Evolutionary conservation across 2,113 vertebrate genomes (phyloP).

Genomic region (Semnopithecus entellus): DNA sequence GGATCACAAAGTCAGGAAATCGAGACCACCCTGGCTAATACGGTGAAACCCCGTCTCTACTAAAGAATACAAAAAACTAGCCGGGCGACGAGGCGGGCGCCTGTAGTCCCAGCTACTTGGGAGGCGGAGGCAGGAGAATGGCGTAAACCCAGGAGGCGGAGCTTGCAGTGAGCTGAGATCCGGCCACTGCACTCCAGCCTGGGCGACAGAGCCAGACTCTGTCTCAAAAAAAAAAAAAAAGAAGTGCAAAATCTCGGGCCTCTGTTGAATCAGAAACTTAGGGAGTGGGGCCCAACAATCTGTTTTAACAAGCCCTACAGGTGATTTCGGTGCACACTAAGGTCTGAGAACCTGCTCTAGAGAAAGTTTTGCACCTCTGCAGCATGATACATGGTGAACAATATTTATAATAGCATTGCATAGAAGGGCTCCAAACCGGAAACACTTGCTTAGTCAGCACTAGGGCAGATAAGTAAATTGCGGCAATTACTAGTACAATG

Average conservation of each 20-base stretch:
- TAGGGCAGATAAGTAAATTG: not conserved
- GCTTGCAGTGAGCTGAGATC: too few species aligned
- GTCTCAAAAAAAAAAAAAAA: not conserved
- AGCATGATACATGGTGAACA: not conserved
- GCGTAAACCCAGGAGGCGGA: too few species aligned
- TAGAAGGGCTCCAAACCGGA: not conserved
- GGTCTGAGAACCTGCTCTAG: not conserved
- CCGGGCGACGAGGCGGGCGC: too few species aligned
- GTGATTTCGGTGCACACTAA: not conserved
- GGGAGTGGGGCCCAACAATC: not conserved
- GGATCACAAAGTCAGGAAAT: too few species aligned
- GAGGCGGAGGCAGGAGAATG: too few species aligned
- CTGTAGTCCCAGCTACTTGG: too few species aligned
- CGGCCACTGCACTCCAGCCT: too few species aligned
- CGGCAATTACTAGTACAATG: not conserved
- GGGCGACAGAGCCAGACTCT: too few species aligned
- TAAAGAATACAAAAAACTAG: too few species aligned
- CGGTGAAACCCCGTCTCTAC: too few species aligned
- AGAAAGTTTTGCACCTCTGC: not conserved
- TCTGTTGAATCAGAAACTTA: not conserved
- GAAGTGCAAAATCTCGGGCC: conserved; percentile 16
- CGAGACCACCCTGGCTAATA: too few species aligned
- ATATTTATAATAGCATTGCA: not conserved
- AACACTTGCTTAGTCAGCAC: not conserved
- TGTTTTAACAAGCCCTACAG: not conserved